These are phyloP conservation scores for Scomber japonicus DNA, from an alignment of 2,113 vertebrate genomes.

Conservation along the genomic window DNA sequence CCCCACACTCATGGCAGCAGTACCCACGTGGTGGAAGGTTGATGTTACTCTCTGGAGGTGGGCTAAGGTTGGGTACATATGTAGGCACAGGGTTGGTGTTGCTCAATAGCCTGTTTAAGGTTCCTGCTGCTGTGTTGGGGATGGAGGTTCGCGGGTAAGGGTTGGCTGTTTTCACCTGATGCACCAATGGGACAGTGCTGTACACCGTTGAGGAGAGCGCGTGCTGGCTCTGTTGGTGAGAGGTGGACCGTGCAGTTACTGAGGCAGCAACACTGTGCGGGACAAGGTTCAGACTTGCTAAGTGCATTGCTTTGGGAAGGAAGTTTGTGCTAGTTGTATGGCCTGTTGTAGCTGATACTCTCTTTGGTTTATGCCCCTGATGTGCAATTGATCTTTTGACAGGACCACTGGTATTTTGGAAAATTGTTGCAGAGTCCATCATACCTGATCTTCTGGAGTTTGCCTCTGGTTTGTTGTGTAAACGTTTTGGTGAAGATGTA, in stretches of 20 bases:
- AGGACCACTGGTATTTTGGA: slow-evolving; percentile 65
- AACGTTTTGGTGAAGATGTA: slow-evolving; percentile 68
- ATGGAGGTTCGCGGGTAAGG: slow-evolving; percentile 64
- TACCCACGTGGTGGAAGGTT: slow-evolving; percentile 91
- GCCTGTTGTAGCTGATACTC: slow-evolving; percentile 53
- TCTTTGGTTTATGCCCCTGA: slow-evolving; percentile 79
- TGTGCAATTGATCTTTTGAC: slow-evolving; percentile 74
- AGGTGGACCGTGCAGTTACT: slow-evolving; percentile 87
- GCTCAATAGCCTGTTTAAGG: slow-evolving; percentile 91
- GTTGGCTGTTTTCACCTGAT: slow-evolving; percentile 91
- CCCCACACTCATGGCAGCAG: slow-evolving; percentile 95
- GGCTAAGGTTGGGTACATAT: slow-evolving; percentile 93
- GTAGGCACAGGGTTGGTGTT: slow-evolving; percentile 92
- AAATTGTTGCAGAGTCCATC: slow-evolving; percentile 56
- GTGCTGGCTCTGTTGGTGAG: slow-evolving; percentile 82
- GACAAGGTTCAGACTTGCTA: slow-evolving; percentile 97
- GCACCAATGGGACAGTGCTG: slow-evolving; percentile 92
- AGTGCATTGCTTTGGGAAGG: slow-evolving; percentile 95
- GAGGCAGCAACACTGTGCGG: slow-evolving; percentile 95
- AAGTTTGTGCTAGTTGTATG: slow-evolving; percentile 79
- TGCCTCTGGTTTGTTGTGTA: slow-evolving; percentile 65
- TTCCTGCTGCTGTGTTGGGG: slow-evolving; percentile 85
- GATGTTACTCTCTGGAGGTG: slow-evolving; percentile 89
- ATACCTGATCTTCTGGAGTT: slow-evolving; percentile 49
- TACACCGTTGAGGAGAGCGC: slow-evolving; percentile 85